Conservation (phyloP, 2,113 vertebrate genomes). For the Stigmatopora argus region DNA sequence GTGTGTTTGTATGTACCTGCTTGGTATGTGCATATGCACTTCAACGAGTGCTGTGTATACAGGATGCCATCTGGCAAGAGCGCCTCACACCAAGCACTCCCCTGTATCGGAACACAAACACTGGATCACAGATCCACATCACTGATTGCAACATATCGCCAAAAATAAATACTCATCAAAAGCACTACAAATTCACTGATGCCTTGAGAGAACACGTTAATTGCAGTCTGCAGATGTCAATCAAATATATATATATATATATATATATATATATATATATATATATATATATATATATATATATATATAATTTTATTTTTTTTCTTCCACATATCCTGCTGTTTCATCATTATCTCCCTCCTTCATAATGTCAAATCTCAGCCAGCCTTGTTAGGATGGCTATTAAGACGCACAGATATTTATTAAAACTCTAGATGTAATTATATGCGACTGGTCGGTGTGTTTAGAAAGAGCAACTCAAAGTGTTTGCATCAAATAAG, state of each 20-base stretch:
- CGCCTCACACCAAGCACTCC: conserved; percentile 79
- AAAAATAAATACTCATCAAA: conserved; percentile 42
- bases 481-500: neutral
- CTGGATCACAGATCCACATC: conserved; percentile 87
- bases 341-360: conserved; percentile 48
- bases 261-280: too few species aligned
- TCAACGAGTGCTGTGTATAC: conserved; percentile 48
- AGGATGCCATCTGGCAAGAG: conserved; percentile 86
- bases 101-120: conserved; percentile 85
- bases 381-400: conserved; percentile 32
- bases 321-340: conserved; percentile 41
- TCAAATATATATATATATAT: conserved; percentile 63
- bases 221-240: conserved; percentile 91
- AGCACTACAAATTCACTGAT: conserved; percentile 43
- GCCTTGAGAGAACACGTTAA: conserved; percentile 81
- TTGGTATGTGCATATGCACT: conserved; percentile 11
- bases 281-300: too few species aligned
- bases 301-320: too few species aligned
- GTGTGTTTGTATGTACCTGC: conserved; percentile 10
- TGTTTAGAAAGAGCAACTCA: neutral
- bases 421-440: conserved; percentile 31
- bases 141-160: conserved; percentile 66
- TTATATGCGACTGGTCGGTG: neutral
- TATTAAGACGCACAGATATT: conserved; percentile 39
- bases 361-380: conserved; percentile 29